Evolutionary conservation across 2,888 invertebrate genomes (phyloP).

Genomic region (Hecatera dysodea): DNA sequence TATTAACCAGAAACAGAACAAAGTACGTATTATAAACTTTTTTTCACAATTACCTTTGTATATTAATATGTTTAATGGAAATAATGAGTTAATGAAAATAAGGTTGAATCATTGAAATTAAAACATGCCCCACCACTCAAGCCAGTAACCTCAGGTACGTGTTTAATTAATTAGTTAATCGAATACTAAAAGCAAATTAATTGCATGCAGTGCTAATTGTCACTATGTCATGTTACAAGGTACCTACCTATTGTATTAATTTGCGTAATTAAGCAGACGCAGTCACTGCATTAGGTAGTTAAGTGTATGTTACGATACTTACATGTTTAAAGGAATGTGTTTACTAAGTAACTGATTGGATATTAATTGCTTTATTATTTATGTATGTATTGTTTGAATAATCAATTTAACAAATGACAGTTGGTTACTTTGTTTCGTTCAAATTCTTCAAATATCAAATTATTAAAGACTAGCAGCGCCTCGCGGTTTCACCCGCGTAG

Average conservation of each 20-base stretch:
- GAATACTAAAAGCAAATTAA: conserved; percentile 51
- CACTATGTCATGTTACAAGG: conserved; percentile 43
- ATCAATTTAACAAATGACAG: not conserved
- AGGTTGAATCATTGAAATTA: not conserved
- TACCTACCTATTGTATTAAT: conserved; percentile 56
- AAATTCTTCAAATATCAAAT: too few species aligned
- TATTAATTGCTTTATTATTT: conserved; percentile 50
- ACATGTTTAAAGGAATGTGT: conserved; percentile 21
- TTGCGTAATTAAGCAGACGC: conserved; percentile 46
- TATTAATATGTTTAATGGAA: too few species aligned
- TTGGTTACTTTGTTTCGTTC: not conserved
- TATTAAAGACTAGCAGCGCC: too few species aligned
- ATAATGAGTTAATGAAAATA: too few species aligned
- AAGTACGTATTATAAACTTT: too few species aligned
- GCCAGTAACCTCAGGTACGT: not conserved
- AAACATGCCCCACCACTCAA: conserved; percentile 23
- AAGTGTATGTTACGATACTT: conserved; percentile 19
- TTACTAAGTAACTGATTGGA: conserved; percentile 2
- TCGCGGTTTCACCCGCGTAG: too few species aligned
- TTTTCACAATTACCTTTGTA: too few species aligned
- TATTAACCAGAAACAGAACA: too few species aligned
- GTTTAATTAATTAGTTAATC: conserved; percentile 44
- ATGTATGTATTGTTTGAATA: conserved; percentile 11
- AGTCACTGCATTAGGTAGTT: conserved; percentile 36
- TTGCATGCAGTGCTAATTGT: conserved; percentile 57